phyloP scores from a whole-genome alignment of 2,113 vertebrate species.

The Ia io region DNA sequence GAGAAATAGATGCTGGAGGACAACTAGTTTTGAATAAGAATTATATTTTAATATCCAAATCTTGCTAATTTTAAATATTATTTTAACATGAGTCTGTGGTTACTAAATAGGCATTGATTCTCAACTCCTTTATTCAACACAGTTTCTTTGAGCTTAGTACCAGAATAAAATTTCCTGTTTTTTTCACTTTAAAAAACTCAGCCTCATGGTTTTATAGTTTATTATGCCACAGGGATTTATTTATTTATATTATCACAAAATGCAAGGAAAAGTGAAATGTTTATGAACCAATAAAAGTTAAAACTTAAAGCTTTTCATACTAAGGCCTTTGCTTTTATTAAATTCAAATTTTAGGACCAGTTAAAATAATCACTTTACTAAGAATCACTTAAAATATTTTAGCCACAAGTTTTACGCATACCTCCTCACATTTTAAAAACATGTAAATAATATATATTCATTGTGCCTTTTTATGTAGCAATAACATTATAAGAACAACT shows the following conservation, averaged over 20 bases:
- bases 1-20: neutral
- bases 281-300: constrained; percentile 2
- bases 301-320: neutral
- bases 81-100: neutral
- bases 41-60: constrained; percentile 3
- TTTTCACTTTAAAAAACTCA: neutral
- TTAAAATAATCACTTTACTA: neutral
- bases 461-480: neutral
- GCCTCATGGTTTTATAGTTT: neutral
- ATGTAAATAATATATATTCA: neutral
- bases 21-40: neutral
- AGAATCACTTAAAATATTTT: neutral
- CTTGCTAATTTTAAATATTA: neutral
- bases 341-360: neutral
- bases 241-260: neutral
- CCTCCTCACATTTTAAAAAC: neutral
- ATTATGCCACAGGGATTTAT: neutral
- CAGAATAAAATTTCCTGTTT: neutral
- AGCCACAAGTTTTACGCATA: neutral
- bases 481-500: neutral
- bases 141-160: neutral
- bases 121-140: neutral
- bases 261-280: neutral
- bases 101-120: neutral
- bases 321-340: neutral